These are phyloP conservation scores for Melolontha melolontha DNA, from an alignment of 2,888 invertebrate genomes.

Conservation along the genomic window DNA sequence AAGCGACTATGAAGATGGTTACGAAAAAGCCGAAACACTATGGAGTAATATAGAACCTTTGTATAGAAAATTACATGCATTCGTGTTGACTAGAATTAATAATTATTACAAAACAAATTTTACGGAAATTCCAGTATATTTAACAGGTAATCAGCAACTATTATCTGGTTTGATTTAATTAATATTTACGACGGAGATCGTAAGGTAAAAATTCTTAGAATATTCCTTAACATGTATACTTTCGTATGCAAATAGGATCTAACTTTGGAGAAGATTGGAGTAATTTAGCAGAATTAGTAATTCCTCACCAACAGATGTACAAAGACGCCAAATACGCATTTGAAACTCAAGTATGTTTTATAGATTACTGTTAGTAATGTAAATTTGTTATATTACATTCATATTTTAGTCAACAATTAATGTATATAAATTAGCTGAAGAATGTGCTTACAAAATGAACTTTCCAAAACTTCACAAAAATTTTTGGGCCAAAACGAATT, in stretches of 20 bases:
- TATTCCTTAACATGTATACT: slow-evolving; percentile 13
- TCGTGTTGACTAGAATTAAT: slow-evolving; percentile 67
- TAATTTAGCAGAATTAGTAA: slow-evolving; percentile 68
- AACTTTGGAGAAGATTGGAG: slow-evolving; percentile 73
- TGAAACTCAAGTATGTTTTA: slow-evolving; percentile 52
- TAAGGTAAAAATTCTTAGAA: slow-evolving; percentile 16
- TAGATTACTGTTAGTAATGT: slow-evolving; percentile 15
- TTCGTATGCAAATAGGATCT: slow-evolving; percentile 64
- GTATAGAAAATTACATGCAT: slow-evolving; percentile 69
- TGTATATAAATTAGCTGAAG: slow-evolving; percentile 67
- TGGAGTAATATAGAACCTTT: slow-evolving; percentile 71
- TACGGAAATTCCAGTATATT: slow-evolving; percentile 66
- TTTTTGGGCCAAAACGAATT: slow-evolving; percentile 67
- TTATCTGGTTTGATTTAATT: too few relatives aligned
- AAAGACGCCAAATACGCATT: slow-evolving; percentile 55
- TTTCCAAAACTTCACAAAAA: slow-evolving; percentile 66
- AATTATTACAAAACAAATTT: slow-evolving; percentile 65
- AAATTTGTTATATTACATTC: slow-evolving; percentile 21
- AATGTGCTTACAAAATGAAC: slow-evolving; percentile 64
- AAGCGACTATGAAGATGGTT: slow-evolving; percentile 68
- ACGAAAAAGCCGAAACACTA: slow-evolving; percentile 67
- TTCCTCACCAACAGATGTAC: slow-evolving; percentile 67
- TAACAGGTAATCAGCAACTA: slow-evolving; percentile 66
- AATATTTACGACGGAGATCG: neutral
- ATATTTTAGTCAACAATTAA: slow-evolving; percentile 66